Percentiles rank a stretch among this genome's conserved stretches.
Conservation (phyloP, 2,797 vertebrate species). For the Schizopygopsis malacanthus region DNA sequence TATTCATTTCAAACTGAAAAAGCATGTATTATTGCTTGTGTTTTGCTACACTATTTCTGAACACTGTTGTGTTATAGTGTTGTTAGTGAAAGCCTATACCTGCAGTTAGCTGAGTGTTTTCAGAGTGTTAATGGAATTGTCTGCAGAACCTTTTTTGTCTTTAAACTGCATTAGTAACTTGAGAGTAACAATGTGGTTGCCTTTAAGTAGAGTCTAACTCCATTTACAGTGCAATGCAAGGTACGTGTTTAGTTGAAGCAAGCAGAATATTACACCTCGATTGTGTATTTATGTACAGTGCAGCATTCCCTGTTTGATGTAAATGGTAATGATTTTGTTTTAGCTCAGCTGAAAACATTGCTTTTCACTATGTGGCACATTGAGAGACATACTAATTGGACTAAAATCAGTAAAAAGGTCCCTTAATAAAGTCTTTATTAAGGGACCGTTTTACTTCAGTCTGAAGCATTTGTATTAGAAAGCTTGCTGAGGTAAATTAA, state of each 20-base stretch:
- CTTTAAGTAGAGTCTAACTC: slow-evolving; percentile 31
- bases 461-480: background rate
- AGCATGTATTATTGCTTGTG: slow-evolving; percentile 2
- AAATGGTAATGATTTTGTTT: slow-evolving; percentile 10
- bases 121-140: slow-evolving; percentile 29
- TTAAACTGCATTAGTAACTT: slow-evolving; percentile 38
- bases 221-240: slow-evolving; percentile 21
- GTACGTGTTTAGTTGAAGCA: slow-evolving; percentile 5
- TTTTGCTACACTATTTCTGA: background rate
- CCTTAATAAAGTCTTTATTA: background rate
- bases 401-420: slow-evolving; percentile 5
- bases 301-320: slow-evolving; percentile 18
- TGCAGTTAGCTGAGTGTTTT: slow-evolving; percentile 23
- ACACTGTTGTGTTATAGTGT: background rate
- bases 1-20: slow-evolving; percentile 19
- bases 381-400: slow-evolving; percentile 10
- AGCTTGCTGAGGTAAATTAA: background rate
- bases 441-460: too few species aligned
- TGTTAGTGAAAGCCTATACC: slow-evolving; percentile 2
- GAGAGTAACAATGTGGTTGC: slow-evolving; percentile 38
- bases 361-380: background rate
- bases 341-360: background rate
- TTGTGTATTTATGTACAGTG: slow-evolving; percentile 27
- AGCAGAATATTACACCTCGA: slow-evolving; percentile 11
- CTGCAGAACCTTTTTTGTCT: slow-evolving; percentile 32